These are phyloP conservation scores for Carapus acus DNA, from an alignment of 2,797 vertebrate species.

Conservation along the genomic window DNA sequence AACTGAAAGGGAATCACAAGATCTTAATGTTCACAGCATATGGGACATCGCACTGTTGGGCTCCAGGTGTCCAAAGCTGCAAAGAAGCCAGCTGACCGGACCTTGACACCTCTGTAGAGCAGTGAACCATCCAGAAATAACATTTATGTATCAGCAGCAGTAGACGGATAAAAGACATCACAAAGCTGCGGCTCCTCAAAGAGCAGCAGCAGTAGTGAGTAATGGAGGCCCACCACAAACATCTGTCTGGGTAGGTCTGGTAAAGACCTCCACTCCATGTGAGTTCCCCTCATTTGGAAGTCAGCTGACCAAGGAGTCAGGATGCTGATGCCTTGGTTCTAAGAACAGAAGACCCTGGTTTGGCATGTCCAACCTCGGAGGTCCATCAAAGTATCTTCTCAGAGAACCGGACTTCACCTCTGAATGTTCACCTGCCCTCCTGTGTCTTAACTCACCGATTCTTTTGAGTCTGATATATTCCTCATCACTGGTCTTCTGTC, in stretches of 20 bases:
- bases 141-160: constrained; percentile 13
- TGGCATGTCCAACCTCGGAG: constrained; percentile 58
- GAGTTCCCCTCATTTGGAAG: constrained; percentile 11
- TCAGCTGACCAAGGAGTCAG: constrained; percentile 48
- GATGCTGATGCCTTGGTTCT: constrained; percentile 53
- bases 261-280: constrained; percentile 16
- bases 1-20: no score
- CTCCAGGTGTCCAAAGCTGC: background rate
- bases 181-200: constrained; percentile 24
- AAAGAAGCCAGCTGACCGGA: background rate
- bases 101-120: constrained; percentile 8
- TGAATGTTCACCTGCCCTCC: constrained; percentile 14
- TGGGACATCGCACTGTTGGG: no score
- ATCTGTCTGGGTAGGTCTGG: constrained; percentile 42
- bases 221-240: constrained; percentile 38
- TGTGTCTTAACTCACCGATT: constrained; percentile 12
- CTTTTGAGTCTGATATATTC: constrained; percentile 10
- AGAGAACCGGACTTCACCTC: no score
- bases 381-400: no score
- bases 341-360: constrained; percentile 57
- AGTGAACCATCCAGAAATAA: constrained; percentile 5
- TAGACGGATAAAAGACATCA: constrained; percentile 27
- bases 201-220: constrained; percentile 10
- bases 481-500: background rate
- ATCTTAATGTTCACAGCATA: no score